Evolutionary conservation across 92 coral and sea anemone genomes (phyloP).

Genomic region (Isaurus tuberculatus): DNA sequence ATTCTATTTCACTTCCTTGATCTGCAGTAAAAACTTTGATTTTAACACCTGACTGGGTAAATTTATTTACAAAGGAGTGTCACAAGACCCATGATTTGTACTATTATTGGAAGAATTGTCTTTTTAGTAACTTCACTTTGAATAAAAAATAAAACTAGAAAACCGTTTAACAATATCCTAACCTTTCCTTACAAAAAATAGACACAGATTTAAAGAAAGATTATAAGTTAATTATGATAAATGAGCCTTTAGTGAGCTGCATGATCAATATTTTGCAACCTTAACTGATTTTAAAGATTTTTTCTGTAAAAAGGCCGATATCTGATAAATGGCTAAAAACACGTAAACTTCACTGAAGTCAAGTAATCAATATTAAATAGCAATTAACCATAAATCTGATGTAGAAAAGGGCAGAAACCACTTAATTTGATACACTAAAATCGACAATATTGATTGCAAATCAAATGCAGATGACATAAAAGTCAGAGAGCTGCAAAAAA

Average conservation of each 20-base stretch:
- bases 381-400: constrained; percentile 24
- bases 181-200: neutral
- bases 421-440: constrained; percentile 30
- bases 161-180: neutral
- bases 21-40: too few species aligned
- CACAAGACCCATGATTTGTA: too few species aligned
- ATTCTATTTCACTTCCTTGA: too few species aligned
- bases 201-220: neutral
- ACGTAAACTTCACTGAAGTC: constrained; percentile 14
- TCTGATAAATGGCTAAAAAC: constrained; percentile 32
- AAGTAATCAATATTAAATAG: constrained; percentile 36
- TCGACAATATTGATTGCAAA: constrained; percentile 24
- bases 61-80: too few species aligned
- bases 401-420: constrained; percentile 22
- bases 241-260: too few species aligned
- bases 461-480: constrained; percentile 4
- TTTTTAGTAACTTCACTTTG: neutral
- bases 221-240: neutral
- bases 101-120: neutral
- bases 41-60: too few species aligned
- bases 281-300: neutral
- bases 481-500: neutral
- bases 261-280: constrained; percentile 1
- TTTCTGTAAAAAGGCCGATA: neutral
- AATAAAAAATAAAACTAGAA: neutral